Base-by-base conservation (phyloP, 2,113 vertebrate species). In the Excalfactoria chinensis region DNA sequence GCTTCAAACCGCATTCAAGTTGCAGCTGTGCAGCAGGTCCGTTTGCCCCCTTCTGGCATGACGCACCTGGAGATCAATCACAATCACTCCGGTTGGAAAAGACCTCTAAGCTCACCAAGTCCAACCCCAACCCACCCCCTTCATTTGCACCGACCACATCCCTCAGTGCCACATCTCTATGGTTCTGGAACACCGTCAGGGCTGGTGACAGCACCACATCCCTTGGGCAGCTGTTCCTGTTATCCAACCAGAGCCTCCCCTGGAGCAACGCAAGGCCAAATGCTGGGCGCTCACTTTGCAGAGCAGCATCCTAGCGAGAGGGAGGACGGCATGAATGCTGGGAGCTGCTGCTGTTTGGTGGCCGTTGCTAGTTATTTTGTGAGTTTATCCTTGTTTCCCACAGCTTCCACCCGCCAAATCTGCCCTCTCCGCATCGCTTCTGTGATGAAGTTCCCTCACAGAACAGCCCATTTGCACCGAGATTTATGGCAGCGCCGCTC, bases 401-500 rank as follows among this genome's bases (percentile, higher is more conserved):
- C 1, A 2, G 91, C 92, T 95, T 90, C 92, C 37, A 11, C 96
- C 96, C 96, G 95, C 93, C 96, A 95, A 96, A 97, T 96, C 95
- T 95, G 95, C 72, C n/a, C 41, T 62, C 88, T 97, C 66, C 53
- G 41, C 2, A 22, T 92, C 23, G 2, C 90, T 96, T 97, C 97
- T 95, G 95, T 96, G 96, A 96, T 88, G 76, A 95, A 95, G 87
- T 96, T 97, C 90, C 92, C 85, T 95, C 88, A 67, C 97, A 98
- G 96, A 97, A 97, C 91, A 97, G 96, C 94, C 96, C 4, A 84
- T 94, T 98, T 97, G 88, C 93, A 75, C 71, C 0, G 48, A 97
- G 98, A 98, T 98, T 98, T 98, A 98, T 96, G 97, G 95, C 95
- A 97, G 37, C 97, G 95, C 97, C 97, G 96, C 97, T 97, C 96